Conservation (phyloP, 2,113 vertebrate species). For the Cyanocitta stelleri region DNA sequence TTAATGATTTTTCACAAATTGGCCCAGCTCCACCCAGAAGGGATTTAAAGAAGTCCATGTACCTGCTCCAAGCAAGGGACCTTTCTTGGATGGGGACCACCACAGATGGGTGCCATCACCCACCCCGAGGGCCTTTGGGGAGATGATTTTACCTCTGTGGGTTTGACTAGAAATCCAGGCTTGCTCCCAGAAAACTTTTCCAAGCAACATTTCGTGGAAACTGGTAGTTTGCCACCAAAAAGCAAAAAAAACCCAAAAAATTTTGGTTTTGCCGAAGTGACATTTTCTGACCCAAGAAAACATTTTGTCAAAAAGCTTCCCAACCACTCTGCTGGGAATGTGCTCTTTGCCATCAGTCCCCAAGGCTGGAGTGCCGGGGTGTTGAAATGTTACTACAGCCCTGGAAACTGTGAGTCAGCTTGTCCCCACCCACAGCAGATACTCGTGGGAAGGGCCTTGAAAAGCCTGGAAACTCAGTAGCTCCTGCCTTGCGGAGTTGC, state of each 20-base stretch:
- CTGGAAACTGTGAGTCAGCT: conserved; percentile 64
- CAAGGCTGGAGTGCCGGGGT: conserved; percentile 39
- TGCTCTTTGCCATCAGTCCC: conserved; percentile 54
- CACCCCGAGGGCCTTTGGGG: rapidly evolving
- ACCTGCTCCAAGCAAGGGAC: background rate
- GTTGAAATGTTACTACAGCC: conserved; percentile 54
- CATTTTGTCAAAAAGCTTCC: background rate
- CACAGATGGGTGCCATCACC: background rate
- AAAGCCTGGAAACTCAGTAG: conserved; percentile 32
- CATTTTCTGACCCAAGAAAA: conserved; percentile 25
- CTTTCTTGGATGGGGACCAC: background rate
- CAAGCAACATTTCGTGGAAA: background rate
- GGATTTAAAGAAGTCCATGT: background rate
- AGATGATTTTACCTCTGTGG: background rate
- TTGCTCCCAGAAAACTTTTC: background rate
- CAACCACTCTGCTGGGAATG: conserved; percentile 38
- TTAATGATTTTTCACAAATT: background rate
- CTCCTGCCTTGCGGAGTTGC: background rate
- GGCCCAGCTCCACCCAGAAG: background rate
- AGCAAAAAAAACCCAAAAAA: background rate
- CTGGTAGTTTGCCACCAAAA: background rate
- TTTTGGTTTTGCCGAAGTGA: background rate
- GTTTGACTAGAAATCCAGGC: background rate
- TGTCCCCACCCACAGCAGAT: conserved; percentile 59
- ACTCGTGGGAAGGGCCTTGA: conserved; percentile 53